phyloP scores from a whole-genome alignment of 2,113 vertebrate species.

The Pardalotus punctatus region DNA sequence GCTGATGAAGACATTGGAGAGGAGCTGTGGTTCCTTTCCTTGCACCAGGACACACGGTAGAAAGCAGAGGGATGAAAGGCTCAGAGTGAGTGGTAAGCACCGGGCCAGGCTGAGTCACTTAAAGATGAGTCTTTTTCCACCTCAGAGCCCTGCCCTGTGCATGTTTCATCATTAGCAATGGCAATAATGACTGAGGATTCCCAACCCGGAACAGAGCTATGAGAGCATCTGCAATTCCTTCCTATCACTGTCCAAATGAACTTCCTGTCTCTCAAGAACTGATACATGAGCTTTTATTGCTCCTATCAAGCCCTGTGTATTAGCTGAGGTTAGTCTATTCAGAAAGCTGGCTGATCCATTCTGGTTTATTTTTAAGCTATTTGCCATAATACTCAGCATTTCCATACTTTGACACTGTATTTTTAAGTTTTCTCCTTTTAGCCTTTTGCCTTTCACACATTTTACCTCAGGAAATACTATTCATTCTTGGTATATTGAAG shows the following conservation, averaged over 20 bases:
- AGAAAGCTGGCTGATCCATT: not conserved
- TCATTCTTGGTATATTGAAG: not conserved
- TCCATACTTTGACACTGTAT: not conserved
- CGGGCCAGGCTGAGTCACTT: not conserved
- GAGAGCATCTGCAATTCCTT: not conserved
- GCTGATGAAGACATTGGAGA: not conserved
- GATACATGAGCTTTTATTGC: not conserved
- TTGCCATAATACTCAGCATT: not conserved
- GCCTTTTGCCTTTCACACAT: not conserved
- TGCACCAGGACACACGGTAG: not conserved
- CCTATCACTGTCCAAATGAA: not conserved
- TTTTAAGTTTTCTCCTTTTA: not conserved
- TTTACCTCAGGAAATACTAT: not conserved
- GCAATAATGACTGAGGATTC: not conserved
- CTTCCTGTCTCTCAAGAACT: not conserved
- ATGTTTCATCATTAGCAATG: not conserved
- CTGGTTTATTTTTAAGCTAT: not conserved
- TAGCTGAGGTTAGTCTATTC: not conserved
- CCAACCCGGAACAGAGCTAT: not conserved
- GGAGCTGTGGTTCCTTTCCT: not conserved
- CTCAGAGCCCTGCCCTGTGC: not conserved
- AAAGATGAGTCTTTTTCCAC: not conserved
- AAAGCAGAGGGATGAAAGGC: not conserved
- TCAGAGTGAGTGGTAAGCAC: not conserved
- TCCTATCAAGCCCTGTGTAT: not conserved